Evolutionary conservation across 2,888 invertebrate species (phyloP).

Genomic region (Catotricha subobsoleta): DNA sequence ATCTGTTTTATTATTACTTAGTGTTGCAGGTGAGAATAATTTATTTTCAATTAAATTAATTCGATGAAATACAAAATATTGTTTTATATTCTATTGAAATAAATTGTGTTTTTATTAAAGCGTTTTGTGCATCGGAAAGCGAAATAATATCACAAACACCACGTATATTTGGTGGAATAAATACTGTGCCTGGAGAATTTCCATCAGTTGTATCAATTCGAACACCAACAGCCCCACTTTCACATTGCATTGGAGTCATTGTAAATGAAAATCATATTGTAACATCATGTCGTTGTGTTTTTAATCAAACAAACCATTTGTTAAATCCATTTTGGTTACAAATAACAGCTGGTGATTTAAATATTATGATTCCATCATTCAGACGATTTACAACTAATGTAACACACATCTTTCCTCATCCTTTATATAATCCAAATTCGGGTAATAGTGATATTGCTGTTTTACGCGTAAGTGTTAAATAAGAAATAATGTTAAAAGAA

Average conservation of each 20-base stretch:
- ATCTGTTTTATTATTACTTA: neutral
- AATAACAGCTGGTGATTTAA: conserved; percentile 8
- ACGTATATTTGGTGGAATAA: neutral
- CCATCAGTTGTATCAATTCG: conserved; percentile 7
- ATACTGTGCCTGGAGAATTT: conserved; percentile 4
- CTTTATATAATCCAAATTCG: neutral
- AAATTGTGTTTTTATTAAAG: too few species aligned
- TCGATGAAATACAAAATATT: too few species aligned
- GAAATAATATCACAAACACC: too few species aligned
- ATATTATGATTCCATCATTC: neutral
- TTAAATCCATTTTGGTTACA: conserved; percentile 9
- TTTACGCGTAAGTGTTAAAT: neutral
- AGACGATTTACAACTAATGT: neutral
- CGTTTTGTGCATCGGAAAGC: neutral
- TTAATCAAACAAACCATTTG: conserved; percentile 7
- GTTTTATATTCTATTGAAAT: too few species aligned
- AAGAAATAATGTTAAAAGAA: neutral
- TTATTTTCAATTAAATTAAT: neutral
- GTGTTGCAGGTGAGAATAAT: neutral
- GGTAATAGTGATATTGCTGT: conserved; percentile 4
- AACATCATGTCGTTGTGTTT: conserved; percentile 9
- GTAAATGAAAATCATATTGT: conserved; percentile 8
- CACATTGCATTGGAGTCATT: conserved; percentile 9
- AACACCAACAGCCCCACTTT: conserved; percentile 7
- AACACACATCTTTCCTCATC: conserved; percentile 1